Conservation (phyloP, 2,113 vertebrate genomes). For the Laticauda laticaudata region DNA sequence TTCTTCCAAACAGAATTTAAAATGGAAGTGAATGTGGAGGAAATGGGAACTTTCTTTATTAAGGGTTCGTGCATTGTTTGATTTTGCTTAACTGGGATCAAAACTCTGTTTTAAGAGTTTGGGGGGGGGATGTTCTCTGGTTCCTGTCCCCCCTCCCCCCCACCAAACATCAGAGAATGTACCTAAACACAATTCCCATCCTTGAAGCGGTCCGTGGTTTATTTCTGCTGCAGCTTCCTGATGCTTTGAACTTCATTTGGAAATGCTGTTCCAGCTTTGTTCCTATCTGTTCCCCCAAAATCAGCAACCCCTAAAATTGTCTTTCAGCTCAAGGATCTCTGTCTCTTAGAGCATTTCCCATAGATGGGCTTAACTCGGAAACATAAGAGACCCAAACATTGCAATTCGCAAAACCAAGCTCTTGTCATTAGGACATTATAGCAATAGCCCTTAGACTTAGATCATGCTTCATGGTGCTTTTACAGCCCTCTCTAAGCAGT, state of each 20-base stretch:
- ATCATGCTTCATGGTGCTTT: no score
- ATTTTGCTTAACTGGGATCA: conserved; percentile 9
- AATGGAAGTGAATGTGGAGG: not conserved
- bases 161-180: not conserved
- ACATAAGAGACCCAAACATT: not conserved
- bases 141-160: not conserved
- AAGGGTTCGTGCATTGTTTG: not conserved
- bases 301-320: not conserved
- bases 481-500: no score
- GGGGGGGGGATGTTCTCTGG: not conserved
- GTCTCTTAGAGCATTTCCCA: not conserved
- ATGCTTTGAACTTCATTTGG: no score
- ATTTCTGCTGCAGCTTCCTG: not conserved
- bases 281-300: not conserved
- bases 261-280: not conserved
- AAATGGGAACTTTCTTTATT: not conserved
- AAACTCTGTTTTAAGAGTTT: not conserved
- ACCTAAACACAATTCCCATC: not conserved
- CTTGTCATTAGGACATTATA: not conserved
- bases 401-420: not conserved
- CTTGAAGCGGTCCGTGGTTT: not conserved
- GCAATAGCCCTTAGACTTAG: no score
- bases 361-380: not conserved
- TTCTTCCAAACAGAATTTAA: not conserved
- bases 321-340: not conserved